Conservation (phyloP, 2,113 vertebrate species). For the Hypanus sabinus region DNA sequence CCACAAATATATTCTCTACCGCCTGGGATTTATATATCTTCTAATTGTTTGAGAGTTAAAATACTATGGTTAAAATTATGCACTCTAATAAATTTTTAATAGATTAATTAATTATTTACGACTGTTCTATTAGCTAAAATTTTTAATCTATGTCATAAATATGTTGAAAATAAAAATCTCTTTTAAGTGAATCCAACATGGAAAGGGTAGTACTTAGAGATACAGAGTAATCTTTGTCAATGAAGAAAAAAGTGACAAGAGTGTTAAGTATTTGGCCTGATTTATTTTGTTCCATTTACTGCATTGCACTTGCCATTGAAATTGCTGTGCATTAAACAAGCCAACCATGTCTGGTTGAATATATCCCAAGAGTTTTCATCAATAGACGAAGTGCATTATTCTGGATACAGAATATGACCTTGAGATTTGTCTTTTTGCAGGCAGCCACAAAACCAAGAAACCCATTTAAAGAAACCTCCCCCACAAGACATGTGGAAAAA, state of each 20-base stretch:
- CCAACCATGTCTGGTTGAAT: neutral
- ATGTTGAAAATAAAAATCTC: slow-evolving; percentile 2
- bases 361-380: neutral
- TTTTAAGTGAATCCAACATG: neutral
- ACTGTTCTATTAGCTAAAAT: neutral
- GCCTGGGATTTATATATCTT: neutral
- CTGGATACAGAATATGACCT: too few relatives aligned
- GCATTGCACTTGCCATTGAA: neutral
- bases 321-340: neutral
- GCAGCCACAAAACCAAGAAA: too few relatives aligned
- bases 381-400: neutral
- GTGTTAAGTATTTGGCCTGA: neutral
- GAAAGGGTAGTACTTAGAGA: neutral
- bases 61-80: neutral
- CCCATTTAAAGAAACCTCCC: too few relatives aligned
- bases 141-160: neutral
- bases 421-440: too few relatives aligned
- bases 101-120: neutral
- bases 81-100: neutral
- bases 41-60: neutral
- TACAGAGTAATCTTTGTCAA: neutral
- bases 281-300: neutral
- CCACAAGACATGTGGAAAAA: too few relatives aligned
- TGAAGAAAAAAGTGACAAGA: neutral
- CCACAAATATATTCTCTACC: neutral